These are phyloP conservation scores for Chrysochloris asiatica DNA, from an alignment of 2,113 vertebrate species.

Conservation along the genomic window DNA sequence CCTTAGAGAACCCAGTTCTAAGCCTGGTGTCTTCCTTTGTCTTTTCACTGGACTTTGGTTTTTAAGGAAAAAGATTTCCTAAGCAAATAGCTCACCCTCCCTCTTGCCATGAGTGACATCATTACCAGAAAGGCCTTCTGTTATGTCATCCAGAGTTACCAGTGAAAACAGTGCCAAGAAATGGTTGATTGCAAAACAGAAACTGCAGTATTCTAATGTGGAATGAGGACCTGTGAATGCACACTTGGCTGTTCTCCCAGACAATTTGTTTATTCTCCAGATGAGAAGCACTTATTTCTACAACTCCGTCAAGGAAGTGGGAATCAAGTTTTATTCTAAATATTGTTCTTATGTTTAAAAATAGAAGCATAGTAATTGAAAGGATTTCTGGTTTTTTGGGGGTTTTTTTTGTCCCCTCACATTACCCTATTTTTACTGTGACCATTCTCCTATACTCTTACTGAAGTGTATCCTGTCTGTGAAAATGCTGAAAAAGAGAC, in stretches of 20 bases:
- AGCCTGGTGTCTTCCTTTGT: not conserved
- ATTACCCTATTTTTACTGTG: not conserved
- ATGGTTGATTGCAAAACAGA: not conserved
- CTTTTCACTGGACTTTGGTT: not conserved
- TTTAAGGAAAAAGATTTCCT: not conserved
- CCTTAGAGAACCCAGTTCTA: not conserved
- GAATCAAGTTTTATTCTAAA: slow-evolving; percentile 50
- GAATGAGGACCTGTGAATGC: not conserved
- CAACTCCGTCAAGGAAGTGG: slow-evolving; percentile 48
- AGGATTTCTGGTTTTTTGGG: not conserved
- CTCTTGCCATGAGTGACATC: not conserved
- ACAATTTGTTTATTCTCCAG: not conserved
- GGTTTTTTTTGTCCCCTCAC: not conserved
- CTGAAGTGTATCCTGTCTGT: not conserved
- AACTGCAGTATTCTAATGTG: not conserved
- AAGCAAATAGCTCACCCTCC: not conserved
- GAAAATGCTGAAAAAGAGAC: not conserved
- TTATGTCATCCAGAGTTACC: not conserved
- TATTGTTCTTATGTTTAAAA: slow-evolving; percentile 3
- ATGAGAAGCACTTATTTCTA: slow-evolving; percentile 13
- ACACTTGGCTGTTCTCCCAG: not conserved
- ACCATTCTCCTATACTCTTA: not conserved
- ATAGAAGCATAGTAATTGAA: slow-evolving; percentile 26
- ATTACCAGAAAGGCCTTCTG: not conserved
- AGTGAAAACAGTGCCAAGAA: not conserved